phyloP scores from a whole-genome alignment of 2,113 vertebrate species.

The Apteryx mantelli region DNA sequence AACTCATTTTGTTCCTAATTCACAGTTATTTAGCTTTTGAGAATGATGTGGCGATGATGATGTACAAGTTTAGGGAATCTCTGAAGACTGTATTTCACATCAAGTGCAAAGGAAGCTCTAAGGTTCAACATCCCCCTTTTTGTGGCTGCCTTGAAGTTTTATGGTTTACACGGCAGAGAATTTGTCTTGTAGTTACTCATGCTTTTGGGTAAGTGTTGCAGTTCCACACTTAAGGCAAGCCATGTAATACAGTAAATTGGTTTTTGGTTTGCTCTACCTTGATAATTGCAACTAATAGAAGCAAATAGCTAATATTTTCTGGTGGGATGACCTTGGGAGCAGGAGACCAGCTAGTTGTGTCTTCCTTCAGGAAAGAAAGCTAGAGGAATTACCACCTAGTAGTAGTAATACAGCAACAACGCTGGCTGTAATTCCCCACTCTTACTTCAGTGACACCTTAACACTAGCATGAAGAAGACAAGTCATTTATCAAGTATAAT shows the following conservation, averaged over 20 bases:
- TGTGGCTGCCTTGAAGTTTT: not conserved
- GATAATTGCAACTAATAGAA: constrained; percentile 47
- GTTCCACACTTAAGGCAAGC: not conserved
- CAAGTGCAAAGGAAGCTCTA: not conserved
- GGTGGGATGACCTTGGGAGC: constrained; percentile 47
- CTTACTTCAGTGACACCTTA: constrained; percentile 15
- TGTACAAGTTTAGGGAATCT: not conserved
- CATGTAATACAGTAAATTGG: not conserved
- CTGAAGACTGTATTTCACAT: not conserved
- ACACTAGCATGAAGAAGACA: constrained; percentile 32
- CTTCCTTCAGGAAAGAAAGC: constrained; percentile 45
- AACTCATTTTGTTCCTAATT: not conserved
- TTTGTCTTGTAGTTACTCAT: not conserved
- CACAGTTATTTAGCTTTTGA: not conserved
- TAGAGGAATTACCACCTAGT: constrained; percentile 57
- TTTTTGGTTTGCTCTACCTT: constrained; percentile 25
- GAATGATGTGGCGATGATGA: not conserved
- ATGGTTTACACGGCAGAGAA: not conserved
- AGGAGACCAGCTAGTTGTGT: constrained; percentile 3
- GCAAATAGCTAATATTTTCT: constrained; percentile 52
- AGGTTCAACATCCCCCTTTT: not conserved
- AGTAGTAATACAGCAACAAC: constrained; percentile 41
- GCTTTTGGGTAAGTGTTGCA: not conserved
- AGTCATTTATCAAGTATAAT: constrained; percentile 44
- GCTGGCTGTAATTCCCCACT: constrained; percentile 24